Evolutionary conservation across 2,888 invertebrate species (phyloP).

Genomic region (Hartigia nigra): DNA sequence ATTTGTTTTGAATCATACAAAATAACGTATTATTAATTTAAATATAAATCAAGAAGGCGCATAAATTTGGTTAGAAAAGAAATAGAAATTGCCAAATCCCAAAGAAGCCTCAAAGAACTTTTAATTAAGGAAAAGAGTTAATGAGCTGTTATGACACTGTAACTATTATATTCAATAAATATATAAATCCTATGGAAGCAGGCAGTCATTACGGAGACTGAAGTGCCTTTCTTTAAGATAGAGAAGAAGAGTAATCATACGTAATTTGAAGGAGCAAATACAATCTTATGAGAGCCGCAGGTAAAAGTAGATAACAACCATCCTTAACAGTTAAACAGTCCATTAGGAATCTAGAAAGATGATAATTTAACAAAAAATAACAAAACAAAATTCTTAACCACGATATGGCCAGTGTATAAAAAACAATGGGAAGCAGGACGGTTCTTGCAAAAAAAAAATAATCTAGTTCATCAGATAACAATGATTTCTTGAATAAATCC

Average conservation of each 20-base stretch:
- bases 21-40: not conserved
- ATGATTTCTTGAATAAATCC: not conserved
- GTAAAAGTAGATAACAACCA: not conserved
- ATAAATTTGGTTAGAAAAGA: not conserved
- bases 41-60: not conserved
- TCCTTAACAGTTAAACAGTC: not conserved
- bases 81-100: not conserved
- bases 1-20: not conserved
- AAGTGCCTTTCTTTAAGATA: not conserved
- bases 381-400: not conserved
- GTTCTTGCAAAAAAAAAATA: not conserved
- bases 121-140: not conserved
- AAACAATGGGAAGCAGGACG: not conserved
- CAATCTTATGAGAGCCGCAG: not conserved
- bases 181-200: not conserved
- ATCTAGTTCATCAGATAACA: slow-evolving; percentile 6
- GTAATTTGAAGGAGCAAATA: not conserved
- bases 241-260: not conserved
- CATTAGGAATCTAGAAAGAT: not conserved
- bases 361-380: not conserved
- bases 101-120: not conserved
- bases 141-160: not conserved
- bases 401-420: not conserved
- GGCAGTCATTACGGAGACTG: not conserved
- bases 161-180: not conserved